Percentiles rank a stretch among this genome's conserved stretches.
Conservation (phyloP, 2,113 vertebrate species). For the Pachypanchax playfairii region DNA sequence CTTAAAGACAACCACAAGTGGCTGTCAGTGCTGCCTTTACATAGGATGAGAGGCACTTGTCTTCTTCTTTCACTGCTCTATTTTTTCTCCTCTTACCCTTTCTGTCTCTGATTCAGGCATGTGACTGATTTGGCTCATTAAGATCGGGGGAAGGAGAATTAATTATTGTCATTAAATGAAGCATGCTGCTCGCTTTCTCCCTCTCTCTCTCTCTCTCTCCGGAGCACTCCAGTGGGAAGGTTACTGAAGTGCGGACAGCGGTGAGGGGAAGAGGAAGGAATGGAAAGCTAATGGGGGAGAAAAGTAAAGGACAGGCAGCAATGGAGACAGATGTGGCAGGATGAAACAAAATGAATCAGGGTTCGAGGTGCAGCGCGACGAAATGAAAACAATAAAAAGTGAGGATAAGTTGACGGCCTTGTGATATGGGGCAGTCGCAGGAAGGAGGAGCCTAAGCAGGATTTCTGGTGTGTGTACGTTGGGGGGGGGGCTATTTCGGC, state of each 20-base stretch:
- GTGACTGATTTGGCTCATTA: slow-evolving; percentile 80
- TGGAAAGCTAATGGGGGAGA: slow-evolving; percentile 12
- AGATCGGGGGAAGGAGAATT: slow-evolving; percentile 70
- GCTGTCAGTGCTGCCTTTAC: slow-evolving; percentile 59
- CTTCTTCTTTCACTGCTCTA: slow-evolving; percentile 34
- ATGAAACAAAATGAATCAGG: slow-evolving; percentile 7
- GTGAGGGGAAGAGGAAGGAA: slow-evolving; percentile 37
- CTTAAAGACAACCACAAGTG: slow-evolving; percentile 26
- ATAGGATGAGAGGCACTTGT: slow-evolving; percentile 56
- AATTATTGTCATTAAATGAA: slow-evolving; percentile 80
- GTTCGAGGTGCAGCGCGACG: not conserved
- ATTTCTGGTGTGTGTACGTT: too few relatives aligned
- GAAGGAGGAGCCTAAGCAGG: slow-evolving; percentile 42
- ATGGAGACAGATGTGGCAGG: slow-evolving; percentile 13
- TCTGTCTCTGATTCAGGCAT: slow-evolving; percentile 20
- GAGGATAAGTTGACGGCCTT: slow-evolving; percentile 14
- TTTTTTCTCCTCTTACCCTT: not conserved
- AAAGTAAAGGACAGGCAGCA: not conserved
- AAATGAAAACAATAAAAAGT: slow-evolving; percentile 5
- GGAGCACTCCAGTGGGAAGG: slow-evolving; percentile 44
- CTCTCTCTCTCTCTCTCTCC: not conserved
- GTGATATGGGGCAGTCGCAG: slow-evolving; percentile 18
- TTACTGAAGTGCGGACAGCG: slow-evolving; percentile 63
- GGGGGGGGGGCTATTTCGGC: too few relatives aligned
- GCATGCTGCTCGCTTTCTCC: slow-evolving; percentile 57